Evolutionary conservation across 2,113 vertebrate genomes (phyloP).

Genomic region (Aegotheles bennettii): DNA sequence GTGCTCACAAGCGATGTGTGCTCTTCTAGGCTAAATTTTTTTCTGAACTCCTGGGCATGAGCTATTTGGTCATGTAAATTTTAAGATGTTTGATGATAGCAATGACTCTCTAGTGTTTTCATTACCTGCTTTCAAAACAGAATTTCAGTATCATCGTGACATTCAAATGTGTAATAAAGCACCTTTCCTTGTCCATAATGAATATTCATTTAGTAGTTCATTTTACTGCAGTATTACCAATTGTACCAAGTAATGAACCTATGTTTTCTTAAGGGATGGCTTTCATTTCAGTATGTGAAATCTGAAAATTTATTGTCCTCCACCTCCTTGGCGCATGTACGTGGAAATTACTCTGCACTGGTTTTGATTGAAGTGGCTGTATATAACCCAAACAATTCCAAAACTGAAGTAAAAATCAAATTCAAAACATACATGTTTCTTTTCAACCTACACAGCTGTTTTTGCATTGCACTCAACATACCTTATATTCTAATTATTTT

Average conservation of each 20-base stretch:
- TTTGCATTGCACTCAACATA: not conserved
- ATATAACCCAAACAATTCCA: not conserved
- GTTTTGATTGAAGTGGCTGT: not conserved
- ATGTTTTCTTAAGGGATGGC: not conserved
- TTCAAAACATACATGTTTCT: not conserved
- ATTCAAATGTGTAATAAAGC: not conserved
- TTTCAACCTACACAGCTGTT: not conserved
- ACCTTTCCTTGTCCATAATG: not conserved
- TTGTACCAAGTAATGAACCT: not conserved
- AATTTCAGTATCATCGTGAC: not conserved
- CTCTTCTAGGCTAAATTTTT: not conserved
- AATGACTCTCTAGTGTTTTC: not conserved
- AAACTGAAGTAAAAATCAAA: not conserved
- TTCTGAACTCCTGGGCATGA: not conserved
- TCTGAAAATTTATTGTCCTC: conserved; percentile 5
- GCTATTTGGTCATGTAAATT: not conserved
- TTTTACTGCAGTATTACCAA: not conserved
- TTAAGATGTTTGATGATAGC: not conserved
- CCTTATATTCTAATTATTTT: not conserved
- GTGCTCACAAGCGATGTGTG: not conserved
- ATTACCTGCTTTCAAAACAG: not conserved
- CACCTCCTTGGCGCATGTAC: not conserved
- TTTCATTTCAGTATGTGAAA: conserved; percentile 1
- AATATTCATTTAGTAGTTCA: not conserved
- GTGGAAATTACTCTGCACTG: not conserved